A percentile compares a stretch with the other conserved stretches of the same genome.
Conservation (phyloP, 2,888 invertebrate genomes). For the Drosophila parthenogenetica region DNA sequence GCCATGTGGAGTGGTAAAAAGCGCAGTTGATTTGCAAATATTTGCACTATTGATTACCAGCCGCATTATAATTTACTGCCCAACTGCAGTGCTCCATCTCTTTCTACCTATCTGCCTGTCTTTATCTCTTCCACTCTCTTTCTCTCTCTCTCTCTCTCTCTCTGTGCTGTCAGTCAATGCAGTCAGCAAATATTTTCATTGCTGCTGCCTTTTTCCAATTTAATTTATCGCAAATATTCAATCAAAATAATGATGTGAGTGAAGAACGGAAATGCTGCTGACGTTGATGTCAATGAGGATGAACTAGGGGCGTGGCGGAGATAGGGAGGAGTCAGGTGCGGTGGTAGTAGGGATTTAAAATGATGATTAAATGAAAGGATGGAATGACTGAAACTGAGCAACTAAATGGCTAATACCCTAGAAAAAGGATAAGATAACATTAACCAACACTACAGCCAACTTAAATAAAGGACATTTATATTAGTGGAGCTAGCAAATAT, state of each 20-base stretch:
- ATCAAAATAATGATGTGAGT: constrained; percentile 76
- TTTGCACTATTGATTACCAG: constrained; percentile 75
- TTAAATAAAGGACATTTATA: no score
- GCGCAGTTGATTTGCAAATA: constrained; percentile 70
- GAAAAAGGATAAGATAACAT: neutral
- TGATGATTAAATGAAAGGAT: constrained; percentile 22
- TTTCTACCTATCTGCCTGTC: no score
- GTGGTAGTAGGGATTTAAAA: neutral
- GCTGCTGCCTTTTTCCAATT: constrained; percentile 70
- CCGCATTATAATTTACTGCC: constrained; percentile 58
- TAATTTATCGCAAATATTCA: constrained; percentile 82
- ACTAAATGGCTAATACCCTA: neutral
- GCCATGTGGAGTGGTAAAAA: constrained; percentile 41
- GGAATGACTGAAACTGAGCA: constrained; percentile 2
- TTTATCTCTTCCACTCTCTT: no score
- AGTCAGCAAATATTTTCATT: constrained; percentile 64
- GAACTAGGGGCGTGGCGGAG: neutral
- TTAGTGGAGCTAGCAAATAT: no score
- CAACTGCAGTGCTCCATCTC: constrained; percentile 1
- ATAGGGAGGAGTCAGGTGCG: neutral
- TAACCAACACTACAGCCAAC: no score
- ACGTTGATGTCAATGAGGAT: constrained; percentile 35
- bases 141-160: no score
- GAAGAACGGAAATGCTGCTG: constrained; percentile 55
- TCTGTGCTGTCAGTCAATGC: constrained; percentile 18